Evolutionary conservation across 2,888 invertebrate genomes (phyloP), one percentile per base, ranked within the genome.

Genomic region (Leptothorax acervorum): DNA sequence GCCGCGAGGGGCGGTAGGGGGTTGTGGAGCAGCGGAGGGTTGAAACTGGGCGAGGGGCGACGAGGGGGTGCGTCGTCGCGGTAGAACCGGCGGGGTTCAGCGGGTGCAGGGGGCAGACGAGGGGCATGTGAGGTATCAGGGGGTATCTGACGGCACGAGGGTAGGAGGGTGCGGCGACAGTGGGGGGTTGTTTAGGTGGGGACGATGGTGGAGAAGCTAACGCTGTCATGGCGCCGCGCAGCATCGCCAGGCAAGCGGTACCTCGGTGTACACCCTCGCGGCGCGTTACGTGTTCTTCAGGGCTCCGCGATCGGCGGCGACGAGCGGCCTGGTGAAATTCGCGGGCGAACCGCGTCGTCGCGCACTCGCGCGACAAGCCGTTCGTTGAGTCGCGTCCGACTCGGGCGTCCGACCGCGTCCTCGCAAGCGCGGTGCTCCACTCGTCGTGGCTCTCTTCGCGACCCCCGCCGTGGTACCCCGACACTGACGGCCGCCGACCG

Each of bases 171-270:
- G 84, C 82, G 84, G 71, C 84, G 78, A 65, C 81, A 60, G 88
- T 87, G 88, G 88, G 88, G 86, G 90, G 73, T 85, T 83, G 85
- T 86, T 76, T 82, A 81, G 86, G 90, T 85, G 90, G 89, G 88
- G 88, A 79, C 63, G 87, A 45, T 76, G 71, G 85, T 75, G 70
- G 88, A 84, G 86, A 82, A 83, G 85, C 84, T 68, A 85, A 85
- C 74, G 86, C 92, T 94, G 94, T 94, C 94, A 94, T 94, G 94
- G 94, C 94, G 94, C 91, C 94, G 94, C 92, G 93, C 93, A 93
- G 92, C 92, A 93, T 92, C 92, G 92, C 91, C 93, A 92, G 93
- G 90, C 90, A 92, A 92, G 90, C 90, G 90, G 90, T 85, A 88
- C 85, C 89, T 90, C 85, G 84, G 85, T 75, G 84, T 88, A 84